A percentile compares a stretch with the other conserved stretches of the same genome.
Conservation (phyloP, 92 coral and sea anemone genomes). For the Hydrozoanthus gracilis region DNA sequence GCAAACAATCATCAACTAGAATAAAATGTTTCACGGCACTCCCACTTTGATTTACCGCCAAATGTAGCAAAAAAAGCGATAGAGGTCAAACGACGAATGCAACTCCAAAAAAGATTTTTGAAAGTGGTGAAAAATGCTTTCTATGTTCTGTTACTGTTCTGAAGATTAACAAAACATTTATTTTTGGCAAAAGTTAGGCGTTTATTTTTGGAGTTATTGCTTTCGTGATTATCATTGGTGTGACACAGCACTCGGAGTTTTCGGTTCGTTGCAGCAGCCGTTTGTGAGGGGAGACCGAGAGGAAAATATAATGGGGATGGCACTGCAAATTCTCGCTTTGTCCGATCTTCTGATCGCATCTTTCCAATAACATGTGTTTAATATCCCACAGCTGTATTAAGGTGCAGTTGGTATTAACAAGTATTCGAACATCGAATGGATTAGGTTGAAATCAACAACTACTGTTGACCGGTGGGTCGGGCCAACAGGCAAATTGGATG, state of each 20-base stretch:
- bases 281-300: too few species aligned
- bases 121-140: slow-evolving; percentile 43
- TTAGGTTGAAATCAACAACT: too few species aligned
- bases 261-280: too few species aligned
- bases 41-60: slow-evolving; percentile 18
- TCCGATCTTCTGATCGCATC: too few species aligned
- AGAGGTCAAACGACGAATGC: slow-evolving; percentile 35
- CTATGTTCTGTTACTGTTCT: slow-evolving; percentile 31
- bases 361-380: too few species aligned
- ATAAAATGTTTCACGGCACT: neutral
- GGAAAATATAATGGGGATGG: too few species aligned
- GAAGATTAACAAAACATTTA: slow-evolving; percentile 31
- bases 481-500: too few species aligned
- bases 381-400: too few species aligned
- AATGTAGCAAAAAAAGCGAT: slow-evolving; percentile 16
- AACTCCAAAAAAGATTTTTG: slow-evolving; percentile 47
- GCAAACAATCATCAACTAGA: neutral
- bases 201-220: slow-evolving; percentile 24
- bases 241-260: slow-evolving; percentile 41
- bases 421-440: too few species aligned
- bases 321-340: too few species aligned
- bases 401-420: too few species aligned
- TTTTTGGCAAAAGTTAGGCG: slow-evolving; percentile 43
- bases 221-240: slow-evolving; percentile 35
- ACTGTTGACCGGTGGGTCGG: too few species aligned